Evolutionary conservation across 2,113 vertebrate species (phyloP), one percentile per base, ranked within the genome.

Genomic region (Thunnus maccoyii): DNA sequence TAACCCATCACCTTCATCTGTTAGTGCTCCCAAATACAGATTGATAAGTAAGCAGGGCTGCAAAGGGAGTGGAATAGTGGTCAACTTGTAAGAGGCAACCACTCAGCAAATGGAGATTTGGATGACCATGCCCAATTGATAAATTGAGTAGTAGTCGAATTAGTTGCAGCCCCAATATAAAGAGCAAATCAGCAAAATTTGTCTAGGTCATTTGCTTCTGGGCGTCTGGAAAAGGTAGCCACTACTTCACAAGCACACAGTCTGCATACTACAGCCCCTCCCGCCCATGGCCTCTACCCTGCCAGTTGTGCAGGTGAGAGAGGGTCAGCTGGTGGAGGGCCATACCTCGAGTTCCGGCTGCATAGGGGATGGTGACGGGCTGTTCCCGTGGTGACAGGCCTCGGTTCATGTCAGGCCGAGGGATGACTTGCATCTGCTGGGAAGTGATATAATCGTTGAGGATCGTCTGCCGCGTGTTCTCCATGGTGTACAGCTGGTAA

Each of bases 371-470:
- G 61, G 96, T 88, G 30, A 98, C 92, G 0, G 96, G 95, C 80
- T 97, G 97, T 84, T 99, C 98, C 80, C 97, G 94, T 50, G 98
- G 98, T 13, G 98, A 99, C 69, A 99, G 84, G 0, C 96, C 97
- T 84, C 98, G 93, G 25, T 95, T 93, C 57, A 97, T 93, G 41
- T 98, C 97, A 0, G 98, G 96, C 32, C 97, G 96, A 20, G 98
- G 95, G 84, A 98, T 99, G 86, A 97, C 97, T 80, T 97, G 98
- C 98, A 99, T 99, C 94, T 99, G 98, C 92, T 99, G 98, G 36
- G 98, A 99, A 55, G 98, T 99, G 94, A 99, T 99, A 88, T 99
- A 99, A 90, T 99, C 98, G 0, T 99, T 99, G 27, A 99, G 95
- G 93, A 99, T 99, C 87, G 98, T 99, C 96, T 99, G 98, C 2